Conservation (phyloP, 1,140 invertebrate species). For the Cotesia vestalis region DNA sequence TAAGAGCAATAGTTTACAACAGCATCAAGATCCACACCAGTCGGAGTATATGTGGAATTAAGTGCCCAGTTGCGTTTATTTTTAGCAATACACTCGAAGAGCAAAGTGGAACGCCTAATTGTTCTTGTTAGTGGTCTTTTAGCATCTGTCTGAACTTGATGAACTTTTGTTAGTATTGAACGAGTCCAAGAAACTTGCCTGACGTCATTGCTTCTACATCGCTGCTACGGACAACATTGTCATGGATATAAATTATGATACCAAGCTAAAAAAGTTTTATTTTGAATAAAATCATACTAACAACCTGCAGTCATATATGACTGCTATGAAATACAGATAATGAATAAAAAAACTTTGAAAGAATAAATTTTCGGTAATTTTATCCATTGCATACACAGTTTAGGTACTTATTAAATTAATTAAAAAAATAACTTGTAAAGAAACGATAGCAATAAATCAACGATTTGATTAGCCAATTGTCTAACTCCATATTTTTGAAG, state of each 20-base stretch:
- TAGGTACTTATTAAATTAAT: too few species aligned
- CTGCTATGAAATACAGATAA: too few species aligned
- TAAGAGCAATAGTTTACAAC: not conserved
- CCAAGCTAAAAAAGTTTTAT: too few species aligned
- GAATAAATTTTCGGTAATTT: too few species aligned
- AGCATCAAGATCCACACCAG: slow-evolving; percentile 14
- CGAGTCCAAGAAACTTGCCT: not conserved
- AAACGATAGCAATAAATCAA: too few species aligned
- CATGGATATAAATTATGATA: slow-evolving; percentile 8
- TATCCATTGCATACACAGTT: too few species aligned
- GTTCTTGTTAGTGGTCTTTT: slow-evolving; percentile 62
- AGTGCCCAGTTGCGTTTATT: slow-evolving; percentile 62
- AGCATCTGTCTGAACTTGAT: slow-evolving; percentile 64
- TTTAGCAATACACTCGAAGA: slow-evolving; percentile 57
- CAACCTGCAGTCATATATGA: too few species aligned
- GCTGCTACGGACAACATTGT: slow-evolving; percentile 17
- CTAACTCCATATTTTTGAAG: too few species aligned
- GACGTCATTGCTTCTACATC: slow-evolving; percentile 27
- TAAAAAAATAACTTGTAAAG: too few species aligned
- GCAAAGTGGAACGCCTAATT: slow-evolving; percentile 65
- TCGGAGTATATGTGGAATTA: slow-evolving; percentile 36
- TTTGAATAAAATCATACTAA: too few species aligned
- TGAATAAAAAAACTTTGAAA: too few species aligned
- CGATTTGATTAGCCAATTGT: too few species aligned
- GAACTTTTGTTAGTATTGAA: slow-evolving; percentile 52